Percentiles rank a stretch among this genome's conserved stretches.
These are phyloP conservation scores for Polyodon spathula DNA, from an alignment of 2,113 vertebrate species.

Conservation along the genomic window DNA sequence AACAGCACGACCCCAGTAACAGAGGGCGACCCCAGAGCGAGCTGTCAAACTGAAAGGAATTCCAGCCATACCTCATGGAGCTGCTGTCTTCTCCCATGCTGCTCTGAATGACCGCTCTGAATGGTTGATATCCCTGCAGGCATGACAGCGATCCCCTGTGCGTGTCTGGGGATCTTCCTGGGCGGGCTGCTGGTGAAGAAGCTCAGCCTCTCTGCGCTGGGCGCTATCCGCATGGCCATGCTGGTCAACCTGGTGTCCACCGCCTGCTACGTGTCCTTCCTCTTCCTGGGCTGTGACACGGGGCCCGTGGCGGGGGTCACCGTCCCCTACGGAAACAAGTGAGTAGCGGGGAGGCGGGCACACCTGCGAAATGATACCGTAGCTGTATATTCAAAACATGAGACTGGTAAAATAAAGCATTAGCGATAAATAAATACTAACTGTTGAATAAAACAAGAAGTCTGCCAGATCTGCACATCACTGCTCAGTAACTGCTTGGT, in stretches of 20 bases:
- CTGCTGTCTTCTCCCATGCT: background rate
- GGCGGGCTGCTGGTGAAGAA: constrained; percentile 94
- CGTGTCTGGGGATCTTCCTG: constrained; percentile 93
- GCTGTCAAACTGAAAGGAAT: too few relatives aligned
- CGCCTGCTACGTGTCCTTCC: constrained; percentile 89
- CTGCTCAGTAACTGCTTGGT: background rate
- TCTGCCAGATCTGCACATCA: background rate
- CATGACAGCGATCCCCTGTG: constrained; percentile 95
- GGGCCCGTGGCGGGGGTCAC: constrained; percentile 91
- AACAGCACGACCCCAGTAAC: too few relatives aligned
- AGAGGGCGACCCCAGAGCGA: too few relatives aligned
- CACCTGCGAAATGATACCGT: background rate
- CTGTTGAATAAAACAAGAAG: too few relatives aligned
- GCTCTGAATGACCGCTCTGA: background rate
- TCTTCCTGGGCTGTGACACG: constrained; percentile 92
- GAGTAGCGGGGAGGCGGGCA: constrained; percentile 34
- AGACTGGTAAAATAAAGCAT: too few relatives aligned
- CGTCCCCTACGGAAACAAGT: constrained; percentile 80
- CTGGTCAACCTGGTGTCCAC: constrained; percentile 94
- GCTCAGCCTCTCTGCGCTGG: constrained; percentile 85
- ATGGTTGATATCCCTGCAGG: constrained; percentile 46
- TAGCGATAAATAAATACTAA: too few relatives aligned
- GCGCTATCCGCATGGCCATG: constrained; percentile 95
- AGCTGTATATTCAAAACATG: background rate
- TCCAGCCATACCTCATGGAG: too few relatives aligned